Evolutionary conservation across 2,797 vertebrate species (phyloP).

Genomic region (Harpagifer antarcticus): DNA sequence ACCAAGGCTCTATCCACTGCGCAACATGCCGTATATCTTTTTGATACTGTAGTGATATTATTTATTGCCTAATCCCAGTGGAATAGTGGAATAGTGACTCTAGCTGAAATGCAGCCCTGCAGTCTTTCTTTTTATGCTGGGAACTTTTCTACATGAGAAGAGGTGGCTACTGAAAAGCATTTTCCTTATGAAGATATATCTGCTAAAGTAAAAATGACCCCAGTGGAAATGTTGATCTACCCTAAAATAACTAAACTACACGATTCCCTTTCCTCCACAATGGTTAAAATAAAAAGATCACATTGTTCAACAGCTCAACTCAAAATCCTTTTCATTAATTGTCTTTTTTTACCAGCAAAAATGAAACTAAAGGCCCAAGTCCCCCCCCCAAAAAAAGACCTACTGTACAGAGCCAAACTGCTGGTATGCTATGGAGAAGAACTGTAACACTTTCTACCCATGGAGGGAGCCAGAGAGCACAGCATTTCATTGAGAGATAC

Average conservation of each 20-base stretch:
- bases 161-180: not conserved
- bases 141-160: conserved; percentile 7
- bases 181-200: not conserved
- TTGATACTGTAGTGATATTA: not conserved
- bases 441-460: conserved; percentile 57
- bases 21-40: no score
- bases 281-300: conserved; percentile 17
- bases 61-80: not conserved
- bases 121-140: not conserved
- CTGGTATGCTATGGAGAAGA: not conserved
- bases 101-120: not conserved
- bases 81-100: not conserved
- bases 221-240: conserved; percentile 14
- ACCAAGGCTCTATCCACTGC: no score
- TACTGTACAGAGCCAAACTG: conserved; percentile 13
- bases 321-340: conserved; percentile 14
- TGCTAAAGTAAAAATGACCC: not conserved
- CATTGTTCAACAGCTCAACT: conserved; percentile 13
- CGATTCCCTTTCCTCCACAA: not conserved
- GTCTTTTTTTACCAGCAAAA: not conserved
- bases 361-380: conserved; percentile 1
- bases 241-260: conserved; percentile 16
- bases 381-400: not conserved
- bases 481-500: conserved; percentile 47
- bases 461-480: conserved; percentile 82